phyloP scores from a whole-genome alignment of 2,113 vertebrate genomes.

The Mustelus asterias region DNA sequence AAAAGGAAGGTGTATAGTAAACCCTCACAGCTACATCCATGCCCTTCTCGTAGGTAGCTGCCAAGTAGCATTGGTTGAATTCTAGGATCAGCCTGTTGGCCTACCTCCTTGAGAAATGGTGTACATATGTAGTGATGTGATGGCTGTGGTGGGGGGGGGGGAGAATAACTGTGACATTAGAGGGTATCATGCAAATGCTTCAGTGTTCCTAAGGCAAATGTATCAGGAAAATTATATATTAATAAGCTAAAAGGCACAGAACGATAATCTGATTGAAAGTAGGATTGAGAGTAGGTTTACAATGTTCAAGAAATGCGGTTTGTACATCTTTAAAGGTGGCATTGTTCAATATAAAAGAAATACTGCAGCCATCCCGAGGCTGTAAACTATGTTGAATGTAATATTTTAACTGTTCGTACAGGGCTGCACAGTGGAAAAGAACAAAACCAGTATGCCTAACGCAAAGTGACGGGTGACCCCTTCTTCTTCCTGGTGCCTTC shows the following conservation, averaged over 20 bases:
- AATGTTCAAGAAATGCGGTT: not conserved
- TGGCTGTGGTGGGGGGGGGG: not conserved
- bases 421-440: not conserved
- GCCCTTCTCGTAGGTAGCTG: not conserved
- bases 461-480: slow-evolving; percentile 7
- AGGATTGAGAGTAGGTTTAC: not conserved
- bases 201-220: not conserved
- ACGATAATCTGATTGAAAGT: not conserved
- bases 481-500: slow-evolving; percentile 35
- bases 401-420: not conserved
- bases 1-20: not conserved
- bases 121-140: not conserved
- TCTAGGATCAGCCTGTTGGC: not conserved
- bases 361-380: not conserved
- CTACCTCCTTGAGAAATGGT: not conserved
- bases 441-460: not conserved
- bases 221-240: not conserved
- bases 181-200: not conserved
- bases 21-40: not conserved
- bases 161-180: not conserved
- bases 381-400: not conserved
- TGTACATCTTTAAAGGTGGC: not conserved
- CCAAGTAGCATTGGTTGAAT: not conserved
- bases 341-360: not conserved
- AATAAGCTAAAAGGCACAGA: not conserved